Evolutionary conservation across 2,797 vertebrate species (phyloP).

Genomic region (Kryptopterus vitreolus): DNA sequence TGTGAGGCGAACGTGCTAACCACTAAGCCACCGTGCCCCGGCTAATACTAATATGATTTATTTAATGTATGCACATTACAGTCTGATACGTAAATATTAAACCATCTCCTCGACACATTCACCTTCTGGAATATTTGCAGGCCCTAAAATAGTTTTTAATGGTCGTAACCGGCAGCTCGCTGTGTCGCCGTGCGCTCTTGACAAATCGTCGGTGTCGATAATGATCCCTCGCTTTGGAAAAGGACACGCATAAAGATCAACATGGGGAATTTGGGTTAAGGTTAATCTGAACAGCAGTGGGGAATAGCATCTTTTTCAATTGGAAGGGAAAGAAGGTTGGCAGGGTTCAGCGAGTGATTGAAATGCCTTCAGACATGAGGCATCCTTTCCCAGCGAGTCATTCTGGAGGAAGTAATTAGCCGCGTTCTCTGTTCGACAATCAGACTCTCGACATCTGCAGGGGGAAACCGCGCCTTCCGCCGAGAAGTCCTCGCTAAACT

Average conservation of each 20-base stretch:
- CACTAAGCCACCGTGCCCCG: too few species aligned
- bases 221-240: neutral
- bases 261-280: conserved; percentile 18
- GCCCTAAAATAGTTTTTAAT: neutral
- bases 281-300: conserved; percentile 8
- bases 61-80: too few species aligned
- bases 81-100: too few species aligned
- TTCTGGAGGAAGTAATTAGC: conserved; percentile 34
- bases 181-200: neutral
- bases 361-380: conserved; percentile 38
- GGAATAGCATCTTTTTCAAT: conserved; percentile 11
- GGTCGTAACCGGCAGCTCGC: neutral
- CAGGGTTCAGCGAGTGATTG: conserved; percentile 20
- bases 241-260: neutral
- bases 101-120: too few species aligned
- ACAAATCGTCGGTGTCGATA: neutral
- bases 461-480: neutral
- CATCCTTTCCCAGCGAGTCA: conserved; percentile 22
- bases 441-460: conserved; percentile 18
- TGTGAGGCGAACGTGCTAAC: too few species aligned
- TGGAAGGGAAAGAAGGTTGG: conserved; percentile 9
- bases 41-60: too few species aligned
- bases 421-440: conserved; percentile 23
- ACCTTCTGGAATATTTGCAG: neutral
- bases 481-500: neutral